phyloP scores from a whole-genome alignment of 2,797 vertebrate species.

The Ctenopoma multispine region DNA sequence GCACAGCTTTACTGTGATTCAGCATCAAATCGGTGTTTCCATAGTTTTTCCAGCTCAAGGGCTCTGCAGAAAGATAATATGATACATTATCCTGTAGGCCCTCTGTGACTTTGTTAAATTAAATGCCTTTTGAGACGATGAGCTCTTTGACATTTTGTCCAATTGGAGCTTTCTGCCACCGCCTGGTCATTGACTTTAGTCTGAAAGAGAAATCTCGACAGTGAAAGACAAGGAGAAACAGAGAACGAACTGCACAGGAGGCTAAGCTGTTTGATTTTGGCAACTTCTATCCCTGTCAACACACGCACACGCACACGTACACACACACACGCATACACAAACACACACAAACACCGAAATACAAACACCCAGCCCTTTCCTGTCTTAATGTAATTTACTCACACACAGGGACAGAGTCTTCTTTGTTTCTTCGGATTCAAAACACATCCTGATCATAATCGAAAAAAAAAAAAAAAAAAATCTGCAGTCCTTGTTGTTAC shows the following conservation, averaged over 20 bases:
- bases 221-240: conserved; percentile 59
- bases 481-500: conserved; percentile 10
- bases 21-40: conserved; percentile 12
- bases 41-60: conserved; percentile 18
- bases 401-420: neutral
- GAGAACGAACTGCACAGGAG: conserved; percentile 41
- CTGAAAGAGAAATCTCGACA: conserved; percentile 49
- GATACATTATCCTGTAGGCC: neutral
- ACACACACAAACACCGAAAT: no score
- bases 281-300: conserved; percentile 36
- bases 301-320: conserved; percentile 6
- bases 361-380: conserved; percentile 25
- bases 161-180: conserved; percentile 24
- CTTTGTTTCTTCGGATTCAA: conserved; percentile 19
- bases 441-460: conserved; percentile 39
- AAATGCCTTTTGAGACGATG: conserved; percentile 31
- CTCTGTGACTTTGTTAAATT: conserved; percentile 35
- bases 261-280: conserved; percentile 60
- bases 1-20: conserved; percentile 21
- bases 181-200: conserved; percentile 38
- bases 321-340: no score
- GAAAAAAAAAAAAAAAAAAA: conserved; percentile 34
- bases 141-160: conserved; percentile 58
- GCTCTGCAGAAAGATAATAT: conserved; percentile 17
- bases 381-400: conserved; percentile 28